Percentiles rank a stretch among this genome's conserved stretches.
Conservation (phyloP, 2,113 vertebrate species). For the Grallaria varia region DNA sequence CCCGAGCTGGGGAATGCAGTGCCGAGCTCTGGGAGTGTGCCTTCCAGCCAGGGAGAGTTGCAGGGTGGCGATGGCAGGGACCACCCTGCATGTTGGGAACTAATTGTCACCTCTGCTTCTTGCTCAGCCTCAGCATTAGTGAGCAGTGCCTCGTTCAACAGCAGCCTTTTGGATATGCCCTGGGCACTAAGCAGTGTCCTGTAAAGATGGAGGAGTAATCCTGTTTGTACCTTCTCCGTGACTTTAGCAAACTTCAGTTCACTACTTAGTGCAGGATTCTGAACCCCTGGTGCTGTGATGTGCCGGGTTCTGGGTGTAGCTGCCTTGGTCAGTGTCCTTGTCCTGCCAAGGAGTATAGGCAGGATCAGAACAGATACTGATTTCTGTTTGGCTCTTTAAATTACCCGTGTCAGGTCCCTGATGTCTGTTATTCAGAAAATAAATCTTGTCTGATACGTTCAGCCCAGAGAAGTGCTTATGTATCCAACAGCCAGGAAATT, state of each 20-base stretch:
- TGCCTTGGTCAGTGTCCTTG: not conserved
- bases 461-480: not conserved
- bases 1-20: not conserved
- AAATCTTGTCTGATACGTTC: not conserved
- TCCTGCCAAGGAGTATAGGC: not conserved
- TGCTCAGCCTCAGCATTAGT: not conserved
- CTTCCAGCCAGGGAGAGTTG: not conserved
- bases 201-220: not conserved
- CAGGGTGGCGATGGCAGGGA: not conserved
- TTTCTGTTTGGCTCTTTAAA: not conserved
- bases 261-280: not conserved
- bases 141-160: not conserved
- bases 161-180: not conserved
- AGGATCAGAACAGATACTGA: not conserved
- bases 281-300: accelerated
- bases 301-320: not conserved
- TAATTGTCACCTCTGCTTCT: not conserved
- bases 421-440: not conserved
- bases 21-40: not conserved
- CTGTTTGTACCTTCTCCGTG: not conserved
- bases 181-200: not conserved
- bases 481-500: conserved; percentile 37
- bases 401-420: not conserved
- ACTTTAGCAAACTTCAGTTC: not conserved
- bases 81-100: not conserved